These are phyloP conservation scores for Baccha elongata DNA, from an alignment of 2,888 invertebrate species.

Conservation along the genomic window DNA sequence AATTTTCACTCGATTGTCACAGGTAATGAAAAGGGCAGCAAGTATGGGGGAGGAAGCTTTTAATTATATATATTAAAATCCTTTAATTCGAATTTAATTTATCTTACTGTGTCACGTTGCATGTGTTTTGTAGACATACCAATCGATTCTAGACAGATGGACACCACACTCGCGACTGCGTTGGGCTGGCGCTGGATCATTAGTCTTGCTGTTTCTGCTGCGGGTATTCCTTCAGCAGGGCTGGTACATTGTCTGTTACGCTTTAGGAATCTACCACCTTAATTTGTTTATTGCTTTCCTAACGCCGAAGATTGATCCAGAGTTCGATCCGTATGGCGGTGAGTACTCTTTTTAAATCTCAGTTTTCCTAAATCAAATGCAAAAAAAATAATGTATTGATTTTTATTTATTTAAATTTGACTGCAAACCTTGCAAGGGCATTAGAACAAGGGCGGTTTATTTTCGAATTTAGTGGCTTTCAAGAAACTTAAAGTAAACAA, in stretches of 20 bases:
- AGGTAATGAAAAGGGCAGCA: constrained; percentile 76
- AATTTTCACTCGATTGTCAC: constrained; percentile 81
- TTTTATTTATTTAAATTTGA: constrained; percentile 10
- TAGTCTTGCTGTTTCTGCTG: constrained; percentile 89
- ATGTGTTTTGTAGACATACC: constrained; percentile 84
- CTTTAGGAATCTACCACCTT: constrained; percentile 98
- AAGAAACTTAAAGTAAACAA: constrained; percentile 9
- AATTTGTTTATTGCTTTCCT: constrained; percentile 99
- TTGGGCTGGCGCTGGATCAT: constrained; percentile 89
- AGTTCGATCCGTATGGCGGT: constrained; percentile 94
- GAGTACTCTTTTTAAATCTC: constrained; percentile 76
- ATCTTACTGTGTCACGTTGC: constrained; percentile 12
- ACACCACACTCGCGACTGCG: constrained; percentile 91
- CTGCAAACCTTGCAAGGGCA: neutral
- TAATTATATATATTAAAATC: neutral
- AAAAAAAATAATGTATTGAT: constrained; percentile 37
- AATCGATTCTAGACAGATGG: constrained; percentile 92
- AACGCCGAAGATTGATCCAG: constrained; percentile 99
- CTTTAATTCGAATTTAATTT: constrained; percentile 20
- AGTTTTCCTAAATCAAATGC: neutral
- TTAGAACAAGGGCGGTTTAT: neutral
- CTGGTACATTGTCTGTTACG: constrained; percentile 99
- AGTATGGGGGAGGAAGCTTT: neutral
- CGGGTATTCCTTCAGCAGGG: constrained; percentile 96
- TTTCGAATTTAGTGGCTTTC: constrained; percentile 3